Evolutionary conservation across 2,888 invertebrate genomes (phyloP), one percentile per base, ranked within the genome.

Genomic region (Bembecia ichneumoniformis): DNA sequence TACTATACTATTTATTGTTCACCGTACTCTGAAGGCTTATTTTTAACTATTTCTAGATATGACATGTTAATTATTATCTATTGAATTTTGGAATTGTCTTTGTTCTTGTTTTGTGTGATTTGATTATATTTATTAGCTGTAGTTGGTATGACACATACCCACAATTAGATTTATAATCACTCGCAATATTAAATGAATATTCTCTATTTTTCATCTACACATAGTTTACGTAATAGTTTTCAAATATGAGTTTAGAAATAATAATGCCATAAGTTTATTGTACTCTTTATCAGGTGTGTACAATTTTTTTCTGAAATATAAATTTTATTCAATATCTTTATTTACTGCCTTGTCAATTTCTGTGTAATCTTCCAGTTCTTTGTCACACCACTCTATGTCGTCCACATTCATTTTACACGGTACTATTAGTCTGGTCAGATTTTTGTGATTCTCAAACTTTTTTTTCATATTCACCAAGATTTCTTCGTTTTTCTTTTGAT

Each of bases 201-300:
- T 77, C 65, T 71, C 77, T 78, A 71, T 77, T 82, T 28, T 82
- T 78, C 72, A 67, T 78, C 77, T 77, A 75, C 71, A 79, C 75
- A 68, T 74, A 71, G 68, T 67, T 65, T 69, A 61, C 57, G 66
- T 74, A 74, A 44, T 15, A 71, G 68, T 74, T 74, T 74, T 66
- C 66, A 68, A 66, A 63, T 62, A 71, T 81, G 68, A 73, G 72
- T 80, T 81, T 67, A 60, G 71, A 73, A 71, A 72, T 68, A 71
- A 68, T 64, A 68, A 68, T 66, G 66, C 74, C 68, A 63, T 66
- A 63, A 71, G 77, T 82, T 78, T 74, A 80, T 83, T 86, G 79
- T 86, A 83, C 75, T 80, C 80, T 71, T 81, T 80, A 77, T 81
- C 82, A 77, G 72, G 77, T 83, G 78, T 86, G 86, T 86, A 84